A percentile compares a stretch with the other conserved stretches of the same genome.
Conservation (phyloP, 2,797 vertebrate genomes). For the Kryptolebias ocellatus region DNA sequence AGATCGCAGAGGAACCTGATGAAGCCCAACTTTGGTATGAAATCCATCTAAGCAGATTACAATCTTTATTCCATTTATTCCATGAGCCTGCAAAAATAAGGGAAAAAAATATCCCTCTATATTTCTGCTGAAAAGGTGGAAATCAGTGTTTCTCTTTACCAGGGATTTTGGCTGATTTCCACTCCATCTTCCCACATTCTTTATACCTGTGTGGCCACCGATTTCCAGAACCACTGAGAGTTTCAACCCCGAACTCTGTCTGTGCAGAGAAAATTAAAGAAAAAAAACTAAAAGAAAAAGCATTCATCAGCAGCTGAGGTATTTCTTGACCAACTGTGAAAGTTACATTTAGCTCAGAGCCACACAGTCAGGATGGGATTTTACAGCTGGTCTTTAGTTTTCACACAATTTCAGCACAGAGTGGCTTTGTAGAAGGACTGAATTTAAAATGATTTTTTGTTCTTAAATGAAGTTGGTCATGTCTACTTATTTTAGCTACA, state of each 20-base stretch:
- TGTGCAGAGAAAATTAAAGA: constrained; percentile 29
- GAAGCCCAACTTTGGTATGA: constrained; percentile 8
- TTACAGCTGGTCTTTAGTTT: constrained; percentile 61
- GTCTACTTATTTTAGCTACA: background rate
- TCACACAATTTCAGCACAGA: constrained; percentile 44
- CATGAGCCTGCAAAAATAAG: constrained; percentile 17
- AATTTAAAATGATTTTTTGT: constrained; percentile 10
- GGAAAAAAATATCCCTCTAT: constrained; percentile 5
- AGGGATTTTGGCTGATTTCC: constrained; percentile 12
- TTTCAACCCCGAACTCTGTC: constrained; percentile 20
- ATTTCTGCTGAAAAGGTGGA: background rate
- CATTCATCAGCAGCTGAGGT: constrained; percentile 57
- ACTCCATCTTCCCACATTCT: constrained; percentile 17
- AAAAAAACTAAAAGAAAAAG: constrained; percentile 43
- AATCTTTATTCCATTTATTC: constrained; percentile 19
- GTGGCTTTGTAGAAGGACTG: constrained; percentile 35
- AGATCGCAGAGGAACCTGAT: constrained; percentile 45
- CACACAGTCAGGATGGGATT: constrained; percentile 40
- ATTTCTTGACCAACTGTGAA: constrained; percentile 74
- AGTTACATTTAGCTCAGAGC: constrained; percentile 58
- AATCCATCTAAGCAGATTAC: constrained; percentile 8
- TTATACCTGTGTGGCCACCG: constrained; percentile 5
- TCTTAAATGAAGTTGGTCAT: background rate
- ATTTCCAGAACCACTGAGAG: constrained; percentile 7
- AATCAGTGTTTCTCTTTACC: constrained; percentile 11